phyloP scores from a whole-genome alignment of 2,797 vertebrate species.

The Neosalanx taihuensis region DNA sequence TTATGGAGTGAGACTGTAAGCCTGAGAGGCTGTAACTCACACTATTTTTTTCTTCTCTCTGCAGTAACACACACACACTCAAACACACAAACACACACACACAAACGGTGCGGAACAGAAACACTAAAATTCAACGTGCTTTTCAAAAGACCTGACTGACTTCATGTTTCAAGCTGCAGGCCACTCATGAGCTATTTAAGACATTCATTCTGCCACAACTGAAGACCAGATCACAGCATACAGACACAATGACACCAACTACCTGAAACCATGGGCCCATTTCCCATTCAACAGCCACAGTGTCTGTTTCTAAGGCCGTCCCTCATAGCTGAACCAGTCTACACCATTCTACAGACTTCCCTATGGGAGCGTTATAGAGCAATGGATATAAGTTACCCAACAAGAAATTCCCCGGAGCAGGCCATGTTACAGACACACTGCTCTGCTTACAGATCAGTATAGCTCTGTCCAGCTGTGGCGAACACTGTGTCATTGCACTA shows the following conservation, averaged over 20 bases:
- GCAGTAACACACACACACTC: slow-evolving; percentile 37
- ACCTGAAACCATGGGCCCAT: slow-evolving; percentile 51
- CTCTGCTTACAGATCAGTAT: not conserved
- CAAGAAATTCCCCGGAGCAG: slow-evolving; percentile 38
- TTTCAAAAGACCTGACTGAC: slow-evolving; percentile 52
- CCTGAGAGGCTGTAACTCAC: slow-evolving; percentile 60
- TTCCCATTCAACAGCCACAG: slow-evolving; percentile 33
- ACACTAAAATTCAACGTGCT: slow-evolving; percentile 49
- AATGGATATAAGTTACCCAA: slow-evolving; percentile 42
- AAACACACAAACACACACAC: slow-evolving; percentile 40
- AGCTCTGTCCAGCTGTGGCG: too few relatives aligned
- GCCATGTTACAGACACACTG: slow-evolving; percentile 1
- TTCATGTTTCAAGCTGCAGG: slow-evolving; percentile 41
- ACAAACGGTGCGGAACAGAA: slow-evolving; percentile 46
- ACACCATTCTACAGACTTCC: not conserved
- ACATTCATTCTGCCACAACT: slow-evolving; percentile 47
- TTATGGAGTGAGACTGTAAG: slow-evolving; percentile 61
- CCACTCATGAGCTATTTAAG: slow-evolving; percentile 23
- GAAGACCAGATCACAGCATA: slow-evolving; percentile 22
- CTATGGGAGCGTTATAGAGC: slow-evolving; percentile 32
- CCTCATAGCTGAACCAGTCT: not conserved
- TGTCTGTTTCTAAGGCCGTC: not conserved
- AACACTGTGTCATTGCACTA: too few relatives aligned
- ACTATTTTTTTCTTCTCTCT: slow-evolving; percentile 66
- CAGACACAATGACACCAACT: slow-evolving; percentile 36